Conservation (phyloP, 92 coral and sea anemone species). For the Pocillopora grandis region DNA sequence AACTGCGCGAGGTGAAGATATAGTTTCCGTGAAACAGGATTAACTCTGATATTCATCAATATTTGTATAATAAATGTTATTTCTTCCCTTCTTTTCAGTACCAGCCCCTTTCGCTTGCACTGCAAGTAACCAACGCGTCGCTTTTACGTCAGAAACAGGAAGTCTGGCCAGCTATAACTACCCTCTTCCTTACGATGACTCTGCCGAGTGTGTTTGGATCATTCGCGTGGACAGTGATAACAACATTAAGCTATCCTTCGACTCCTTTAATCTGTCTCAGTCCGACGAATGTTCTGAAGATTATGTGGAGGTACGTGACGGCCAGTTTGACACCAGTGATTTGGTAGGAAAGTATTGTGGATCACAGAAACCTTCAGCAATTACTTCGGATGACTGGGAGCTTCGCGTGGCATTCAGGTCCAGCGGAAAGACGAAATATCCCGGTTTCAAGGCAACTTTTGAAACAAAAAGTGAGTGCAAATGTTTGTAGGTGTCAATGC, state of each 20-base stretch:
- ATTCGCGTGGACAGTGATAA: conserved; percentile 27
- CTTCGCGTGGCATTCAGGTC: conserved; percentile 50
- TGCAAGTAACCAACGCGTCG: background rate
- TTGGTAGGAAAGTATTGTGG: conserved; percentile 43
- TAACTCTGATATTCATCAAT: too few species aligned
- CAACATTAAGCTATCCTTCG: conserved; percentile 41
- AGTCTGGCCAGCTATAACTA: conserved; percentile 55
- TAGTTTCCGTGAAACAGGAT: too few species aligned
- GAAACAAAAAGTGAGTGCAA: conserved; percentile 35
- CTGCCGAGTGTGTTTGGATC: conserved; percentile 17
- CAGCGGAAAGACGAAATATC: conserved; percentile 15
- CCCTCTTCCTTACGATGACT: conserved; percentile 48
- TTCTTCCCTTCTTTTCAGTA: conserved; percentile 10
- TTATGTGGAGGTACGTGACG: conserved; percentile 56
- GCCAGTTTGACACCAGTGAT: conserved; percentile 32
- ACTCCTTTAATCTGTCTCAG: conserved; percentile 40
- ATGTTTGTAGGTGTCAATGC: background rate
- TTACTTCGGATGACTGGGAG: conserved; percentile 41
- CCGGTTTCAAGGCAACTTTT: conserved; percentile 32
- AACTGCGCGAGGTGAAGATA: too few species aligned
- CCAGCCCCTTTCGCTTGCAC: conserved; percentile 61
- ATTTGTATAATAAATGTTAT: too few species aligned
- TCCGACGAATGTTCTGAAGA: conserved; percentile 46
- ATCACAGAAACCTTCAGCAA: conserved; percentile 23
- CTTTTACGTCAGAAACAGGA: conserved; percentile 13